These are phyloP conservation scores for Rotaria magnacalcarata DNA, from an alignment of 2,888 invertebrate genomes.

Conservation along the genomic window DNA sequence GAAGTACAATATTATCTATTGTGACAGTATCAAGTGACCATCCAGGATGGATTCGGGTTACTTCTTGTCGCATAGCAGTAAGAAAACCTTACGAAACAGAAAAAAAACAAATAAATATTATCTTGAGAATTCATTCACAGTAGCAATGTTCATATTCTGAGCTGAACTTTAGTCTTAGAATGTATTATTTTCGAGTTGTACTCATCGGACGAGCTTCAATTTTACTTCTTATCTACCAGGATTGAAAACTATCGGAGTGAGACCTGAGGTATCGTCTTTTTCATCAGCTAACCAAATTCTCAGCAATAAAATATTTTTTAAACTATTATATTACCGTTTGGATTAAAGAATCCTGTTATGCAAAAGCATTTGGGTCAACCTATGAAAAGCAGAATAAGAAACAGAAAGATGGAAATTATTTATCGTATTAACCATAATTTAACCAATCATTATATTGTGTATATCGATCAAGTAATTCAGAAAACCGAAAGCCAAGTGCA, in stretches of 20 bases:
- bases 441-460: conserved; percentile 58
- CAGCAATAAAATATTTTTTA: too few relatives aligned
- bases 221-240: too few relatives aligned
- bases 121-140: too few relatives aligned
- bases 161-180: too few relatives aligned
- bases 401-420: neutral
- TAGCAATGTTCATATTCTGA: too few relatives aligned
- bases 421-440: neutral
- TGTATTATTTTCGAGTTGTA: too few relatives aligned
- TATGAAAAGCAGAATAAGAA: conserved; percentile 50
- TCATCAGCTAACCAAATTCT: too few relatives aligned
- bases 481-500: conserved; percentile 57
- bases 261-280: too few relatives aligned
- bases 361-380: conserved; percentile 58
- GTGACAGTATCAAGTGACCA: conserved; percentile 60
- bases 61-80: conserved; percentile 80
- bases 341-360: conserved; percentile 61
- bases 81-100: conserved; percentile 67
- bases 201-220: too few relatives aligned
- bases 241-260: too few relatives aligned
- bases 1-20: conserved; percentile 58
- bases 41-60: conserved; percentile 59
- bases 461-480: conserved; percentile 59
- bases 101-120: too few relatives aligned
- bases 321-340: conserved; percentile 49